Evolutionary conservation across 30 jellyfish, hydroid and myxozoan genomes (phyloP), one percentile per base, ranked within the genome.

Genomic region (Clytia hemisphaerica): DNA sequence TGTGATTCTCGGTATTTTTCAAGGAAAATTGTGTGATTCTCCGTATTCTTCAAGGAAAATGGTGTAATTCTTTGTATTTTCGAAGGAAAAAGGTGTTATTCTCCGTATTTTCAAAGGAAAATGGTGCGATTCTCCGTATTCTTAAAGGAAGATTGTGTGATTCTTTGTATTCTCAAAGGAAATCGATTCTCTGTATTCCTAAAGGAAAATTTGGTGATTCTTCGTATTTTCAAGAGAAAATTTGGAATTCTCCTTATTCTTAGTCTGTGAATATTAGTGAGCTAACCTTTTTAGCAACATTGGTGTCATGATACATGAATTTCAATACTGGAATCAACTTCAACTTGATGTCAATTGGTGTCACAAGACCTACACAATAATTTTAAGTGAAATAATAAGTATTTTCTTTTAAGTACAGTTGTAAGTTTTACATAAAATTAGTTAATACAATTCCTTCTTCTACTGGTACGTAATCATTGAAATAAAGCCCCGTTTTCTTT

Each of bases 301-400:
- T 38, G 10, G 82, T 57, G 45, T 89, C 95, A 70, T 81, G 94
- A 55, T 82, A 65, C 91, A 89, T 61, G 36, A 14, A 71, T 48
- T 89, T 88, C 59, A 89, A 82, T 24, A 89, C 85, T 15, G 95
- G 95, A 10, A 89, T 59, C 46, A 89, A 81, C 58, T 89, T 89
- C 76, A 89, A 54, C 49, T 81, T 89, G 92, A 89, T 76, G 38
- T 82, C 92, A 42, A 77, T 74, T 4, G 95, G 93, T 22, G 95
- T 82, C 0, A 95, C 50, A 12, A 89, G 77, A 35, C 98, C 98
- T 89, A 59, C 12, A 53, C 55, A 32, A 65, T 21, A 16, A 54
- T n/a, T n/a, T n/a, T n/a, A n/a, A n/a, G n/a, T n/a, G n/a, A n/a
- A n/a, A n/a, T n/a, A n/a, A n/a, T n/a, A n/a, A n/a, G n/a, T n/a